Conservation (phyloP, 1,140 invertebrate species). For the Sesamia nonagrioides region DNA sequence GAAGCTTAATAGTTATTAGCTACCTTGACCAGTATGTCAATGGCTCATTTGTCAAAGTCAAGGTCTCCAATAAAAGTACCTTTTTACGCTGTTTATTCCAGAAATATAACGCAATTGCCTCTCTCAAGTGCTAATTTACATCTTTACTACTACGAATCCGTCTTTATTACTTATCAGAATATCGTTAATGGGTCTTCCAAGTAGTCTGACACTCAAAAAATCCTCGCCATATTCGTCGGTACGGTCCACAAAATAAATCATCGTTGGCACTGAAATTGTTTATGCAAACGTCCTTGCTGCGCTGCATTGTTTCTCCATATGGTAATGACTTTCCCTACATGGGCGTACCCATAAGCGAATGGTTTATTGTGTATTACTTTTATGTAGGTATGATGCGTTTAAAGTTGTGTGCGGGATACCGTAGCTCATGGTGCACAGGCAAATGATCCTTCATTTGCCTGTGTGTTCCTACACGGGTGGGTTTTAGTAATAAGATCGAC, state of each 20-base stretch:
- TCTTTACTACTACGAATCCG: slow-evolving; percentile 35
- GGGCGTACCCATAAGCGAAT: slow-evolving; percentile 42
- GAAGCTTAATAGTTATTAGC: too few species aligned
- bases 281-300: slow-evolving; percentile 63
- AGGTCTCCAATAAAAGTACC: background rate
- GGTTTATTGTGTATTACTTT: slow-evolving; percentile 23
- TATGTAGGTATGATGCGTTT: slow-evolving; percentile 17
- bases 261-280: slow-evolving; percentile 50
- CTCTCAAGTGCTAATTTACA: slow-evolving; percentile 14
- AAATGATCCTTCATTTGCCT: too few species aligned
- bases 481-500: too few species aligned
- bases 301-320: slow-evolving; percentile 62
- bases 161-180: slow-evolving; percentile 36
- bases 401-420: background rate
- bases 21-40: slow-evolving; percentile 19
- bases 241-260: slow-evolving; percentile 43
- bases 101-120: background rate
- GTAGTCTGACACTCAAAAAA: slow-evolving; percentile 42
- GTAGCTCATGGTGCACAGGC: too few species aligned
- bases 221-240: slow-evolving; percentile 20
- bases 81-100: background rate
- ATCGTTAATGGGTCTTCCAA: slow-evolving; percentile 38
- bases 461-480: too few species aligned
- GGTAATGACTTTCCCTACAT: slow-evolving; percentile 58
- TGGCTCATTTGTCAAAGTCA: background rate